Conservation (phyloP, 2,113 vertebrate species). For the Cololabis saira region DNA sequence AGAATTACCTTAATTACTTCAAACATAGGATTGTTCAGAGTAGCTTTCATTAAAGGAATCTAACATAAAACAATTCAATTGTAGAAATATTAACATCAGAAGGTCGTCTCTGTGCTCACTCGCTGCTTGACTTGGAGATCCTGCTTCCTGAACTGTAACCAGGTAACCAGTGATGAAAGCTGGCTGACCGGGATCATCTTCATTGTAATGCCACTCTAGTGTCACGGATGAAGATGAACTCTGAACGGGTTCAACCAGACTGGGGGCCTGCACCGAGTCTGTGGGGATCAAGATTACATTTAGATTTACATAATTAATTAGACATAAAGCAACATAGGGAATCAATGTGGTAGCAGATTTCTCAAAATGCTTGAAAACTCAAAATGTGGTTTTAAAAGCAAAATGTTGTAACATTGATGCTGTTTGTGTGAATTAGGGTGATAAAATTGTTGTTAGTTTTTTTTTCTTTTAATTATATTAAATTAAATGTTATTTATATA, state of each 20-base stretch:
- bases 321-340: too few relatives aligned
- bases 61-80: too few relatives aligned
- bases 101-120: conserved; percentile 3
- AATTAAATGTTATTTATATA: too few relatives aligned
- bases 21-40: background rate
- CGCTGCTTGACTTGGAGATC: background rate
- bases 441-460: too few relatives aligned
- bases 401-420: too few relatives aligned
- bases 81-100: too few relatives aligned
- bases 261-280: conserved; percentile 46
- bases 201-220: conserved; percentile 68
- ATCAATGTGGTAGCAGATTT: too few relatives aligned
- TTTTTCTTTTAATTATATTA: too few relatives aligned
- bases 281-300: background rate
- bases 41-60: background rate
- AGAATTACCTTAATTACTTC: background rate
- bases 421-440: too few relatives aligned
- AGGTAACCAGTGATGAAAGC: conserved; percentile 73
- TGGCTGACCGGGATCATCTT: conserved; percentile 45
- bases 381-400: too few relatives aligned
- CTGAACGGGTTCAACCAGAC: conserved; percentile 18
- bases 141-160: conserved; percentile 38
- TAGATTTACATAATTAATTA: too few relatives aligned
- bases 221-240: conserved; percentile 57
- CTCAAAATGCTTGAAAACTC: too few relatives aligned